phyloP scores from a whole-genome alignment of 2,888 invertebrate genomes.

The Sussaba pulchella region DNA sequence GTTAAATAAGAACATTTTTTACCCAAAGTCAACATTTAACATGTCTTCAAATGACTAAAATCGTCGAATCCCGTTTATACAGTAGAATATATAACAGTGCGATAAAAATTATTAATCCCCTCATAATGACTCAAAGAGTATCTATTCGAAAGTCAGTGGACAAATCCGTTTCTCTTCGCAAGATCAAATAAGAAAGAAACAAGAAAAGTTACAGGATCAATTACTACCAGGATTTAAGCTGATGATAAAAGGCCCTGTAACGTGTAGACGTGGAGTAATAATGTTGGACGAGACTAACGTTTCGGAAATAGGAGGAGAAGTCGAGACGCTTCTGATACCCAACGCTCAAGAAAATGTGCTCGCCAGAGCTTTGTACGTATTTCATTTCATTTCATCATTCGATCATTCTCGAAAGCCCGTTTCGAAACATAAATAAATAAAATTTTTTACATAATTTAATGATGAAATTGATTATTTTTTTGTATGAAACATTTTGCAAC shows the following conservation, averaged over 20 bases:
- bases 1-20: too few relatives aligned
- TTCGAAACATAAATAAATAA: too few relatives aligned
- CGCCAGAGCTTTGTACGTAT: conserved; percentile 85
- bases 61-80: too few relatives aligned
- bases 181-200: not conserved
- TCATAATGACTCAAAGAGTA: not conserved
- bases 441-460: not conserved
- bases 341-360: conserved; percentile 88
- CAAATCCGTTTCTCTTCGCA: not conserved
- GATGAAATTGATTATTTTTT: too few relatives aligned
- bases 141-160: not conserved
- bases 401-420: not conserved
- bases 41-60: too few relatives aligned
- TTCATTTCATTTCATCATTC: too few relatives aligned
- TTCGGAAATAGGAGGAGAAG: conserved; percentile 90
- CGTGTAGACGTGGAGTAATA: conserved; percentile 89
- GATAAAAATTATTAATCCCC: not conserved
- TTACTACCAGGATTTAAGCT: conserved; percentile 87
- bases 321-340: conserved; percentile 86
- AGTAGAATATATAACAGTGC: too few relatives aligned
- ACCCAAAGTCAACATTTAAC: too few relatives aligned
- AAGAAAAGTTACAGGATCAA: conserved; percentile 71
- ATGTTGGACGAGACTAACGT: conserved; percentile 87
- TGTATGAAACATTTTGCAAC: too few relatives aligned
- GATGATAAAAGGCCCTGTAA: conserved; percentile 89